A percentile compares a stretch with the other conserved stretches of the same genome.
Evolutionary conservation across 1,140 invertebrate species (phyloP).

Genomic region (Pararge aegeria): DNA sequence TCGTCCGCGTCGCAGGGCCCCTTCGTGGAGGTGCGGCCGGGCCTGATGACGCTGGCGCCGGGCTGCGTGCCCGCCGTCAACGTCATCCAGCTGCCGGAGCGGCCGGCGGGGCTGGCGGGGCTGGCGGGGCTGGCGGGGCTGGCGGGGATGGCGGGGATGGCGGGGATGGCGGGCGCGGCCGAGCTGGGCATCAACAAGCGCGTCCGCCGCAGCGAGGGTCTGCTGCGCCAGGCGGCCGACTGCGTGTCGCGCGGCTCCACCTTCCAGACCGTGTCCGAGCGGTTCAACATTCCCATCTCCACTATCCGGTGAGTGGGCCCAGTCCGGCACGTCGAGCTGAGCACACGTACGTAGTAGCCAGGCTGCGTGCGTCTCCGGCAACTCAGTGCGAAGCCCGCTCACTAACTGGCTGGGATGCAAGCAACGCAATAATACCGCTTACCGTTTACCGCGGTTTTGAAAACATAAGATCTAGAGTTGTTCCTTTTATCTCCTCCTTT

Average conservation of each 20-base stretch:
- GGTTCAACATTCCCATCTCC: constrained; percentile 92
- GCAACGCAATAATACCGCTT: too few relatives aligned
- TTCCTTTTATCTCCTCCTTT: too few relatives aligned
- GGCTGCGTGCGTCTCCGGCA: too few relatives aligned
- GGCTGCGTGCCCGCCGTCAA: constrained; percentile 52
- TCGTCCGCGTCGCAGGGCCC: constrained; percentile 32
- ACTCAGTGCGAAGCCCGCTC: too few relatives aligned
- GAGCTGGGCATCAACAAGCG: constrained; percentile 52
- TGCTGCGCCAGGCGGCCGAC: constrained; percentile 87
- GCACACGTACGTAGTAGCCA: too few relatives aligned
- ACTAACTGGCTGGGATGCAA: too few relatives aligned
- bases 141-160: constrained; percentile 12
- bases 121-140: not conserved
- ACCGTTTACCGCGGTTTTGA: too few relatives aligned
- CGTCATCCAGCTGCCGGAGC: constrained; percentile 43
- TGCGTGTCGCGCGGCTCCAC: constrained; percentile 89
- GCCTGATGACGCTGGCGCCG: constrained; percentile 54
- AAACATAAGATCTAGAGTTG: too few relatives aligned
- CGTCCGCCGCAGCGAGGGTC: constrained; percentile 82
- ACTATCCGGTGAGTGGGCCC: constrained; percentile 82
- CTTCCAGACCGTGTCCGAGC: constrained; percentile 90
- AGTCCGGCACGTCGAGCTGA: too few relatives aligned
- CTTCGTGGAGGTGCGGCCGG: constrained; percentile 52
- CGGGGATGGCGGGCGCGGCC: not conserved
- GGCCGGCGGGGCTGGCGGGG: not conserved